phyloP scores from a whole-genome alignment of 2,797 vertebrate genomes.

The Argentina silus region DNA sequence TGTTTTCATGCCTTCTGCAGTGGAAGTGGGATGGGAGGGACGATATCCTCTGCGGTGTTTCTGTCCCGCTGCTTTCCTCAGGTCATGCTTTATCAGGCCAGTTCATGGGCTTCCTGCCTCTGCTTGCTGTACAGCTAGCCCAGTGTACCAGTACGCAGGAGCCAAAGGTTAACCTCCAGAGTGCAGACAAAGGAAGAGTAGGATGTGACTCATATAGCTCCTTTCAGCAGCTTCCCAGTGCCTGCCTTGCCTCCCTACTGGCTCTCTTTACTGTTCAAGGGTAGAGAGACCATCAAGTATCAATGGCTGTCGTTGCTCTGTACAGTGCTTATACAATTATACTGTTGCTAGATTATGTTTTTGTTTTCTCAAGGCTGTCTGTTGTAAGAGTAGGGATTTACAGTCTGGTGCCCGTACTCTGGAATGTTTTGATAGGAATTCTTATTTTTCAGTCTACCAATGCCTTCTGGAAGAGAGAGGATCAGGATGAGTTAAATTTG shows the following conservation, averaged over 20 bases:
- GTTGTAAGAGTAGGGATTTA: neutral
- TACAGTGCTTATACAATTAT: neutral
- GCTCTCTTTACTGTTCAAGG: slow-evolving; percentile 6
- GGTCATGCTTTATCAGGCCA: slow-evolving; percentile 61
- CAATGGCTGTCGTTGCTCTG: neutral
- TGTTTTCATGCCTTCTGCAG: neutral
- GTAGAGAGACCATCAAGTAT: neutral
- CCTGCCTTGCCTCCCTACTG: slow-evolving; percentile 31
- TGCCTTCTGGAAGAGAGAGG: no score
- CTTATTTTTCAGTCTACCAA: no score
- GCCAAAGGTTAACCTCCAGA: slow-evolving; percentile 65
- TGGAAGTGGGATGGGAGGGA: slow-evolving; percentile 43
- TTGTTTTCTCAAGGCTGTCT: neutral
- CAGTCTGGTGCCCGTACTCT: neutral
- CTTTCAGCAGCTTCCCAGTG: slow-evolving; percentile 42
- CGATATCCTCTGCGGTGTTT: slow-evolving; percentile 20
- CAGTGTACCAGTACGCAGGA: slow-evolving; percentile 42
- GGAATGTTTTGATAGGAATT: neutral
- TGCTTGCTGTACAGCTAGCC: no score
- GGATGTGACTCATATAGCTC: slow-evolving; percentile 57
- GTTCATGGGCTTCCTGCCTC: slow-evolving; percentile 61
- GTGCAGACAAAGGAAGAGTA: slow-evolving; percentile 52
- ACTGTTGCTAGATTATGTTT: neutral
- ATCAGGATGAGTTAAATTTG: neutral
- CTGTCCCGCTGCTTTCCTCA: slow-evolving; percentile 36